phyloP scores from a whole-genome alignment of 2,888 invertebrate genomes.

The Melieria picta region DNA sequence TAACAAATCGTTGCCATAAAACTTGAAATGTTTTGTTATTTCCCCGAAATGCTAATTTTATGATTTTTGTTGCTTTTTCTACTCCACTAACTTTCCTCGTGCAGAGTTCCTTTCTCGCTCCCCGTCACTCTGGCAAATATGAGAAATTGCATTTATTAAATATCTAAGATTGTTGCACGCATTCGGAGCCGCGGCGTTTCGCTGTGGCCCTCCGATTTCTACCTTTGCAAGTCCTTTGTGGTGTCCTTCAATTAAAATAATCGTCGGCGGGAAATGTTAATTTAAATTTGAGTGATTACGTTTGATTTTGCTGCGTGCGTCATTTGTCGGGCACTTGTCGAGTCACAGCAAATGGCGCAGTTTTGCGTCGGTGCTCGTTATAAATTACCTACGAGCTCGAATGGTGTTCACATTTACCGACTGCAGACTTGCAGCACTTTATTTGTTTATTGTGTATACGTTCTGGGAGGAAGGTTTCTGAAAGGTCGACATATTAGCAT shows the following conservation, averaged over 20 bases:
- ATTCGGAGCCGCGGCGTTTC: constrained; percentile 26
- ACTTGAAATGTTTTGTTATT: constrained; percentile 53
- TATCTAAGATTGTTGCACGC: constrained; percentile 43
- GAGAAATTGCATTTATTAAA: constrained; percentile 46
- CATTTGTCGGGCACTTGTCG: too few relatives aligned
- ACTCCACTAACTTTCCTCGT: neutral
- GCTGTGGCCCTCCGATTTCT: neutral
- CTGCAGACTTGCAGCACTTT: too few relatives aligned
- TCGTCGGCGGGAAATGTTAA: constrained; percentile 60
- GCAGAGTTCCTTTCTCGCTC: neutral
- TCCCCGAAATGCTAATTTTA: constrained; percentile 56
- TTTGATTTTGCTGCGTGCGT: constrained; percentile 1
- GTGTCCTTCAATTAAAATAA: constrained; percentile 50
- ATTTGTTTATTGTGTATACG: too few relatives aligned
- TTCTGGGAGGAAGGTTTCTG: too few relatives aligned
- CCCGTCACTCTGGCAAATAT: constrained; percentile 20
- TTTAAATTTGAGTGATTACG: constrained; percentile 60
- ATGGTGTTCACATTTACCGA: too few relatives aligned
- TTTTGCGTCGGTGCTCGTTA: too few relatives aligned
- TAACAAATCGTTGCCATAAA: constrained; percentile 54
- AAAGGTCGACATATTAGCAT: too few relatives aligned
- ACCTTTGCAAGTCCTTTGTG: neutral
- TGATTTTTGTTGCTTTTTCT: constrained; percentile 21
- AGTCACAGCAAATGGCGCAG: too few relatives aligned
- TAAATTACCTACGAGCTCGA: too few relatives aligned